These are phyloP conservation scores for Aphidius ervi DNA, from an alignment of 1,140 invertebrate species.

Conservation along the genomic window DNA sequence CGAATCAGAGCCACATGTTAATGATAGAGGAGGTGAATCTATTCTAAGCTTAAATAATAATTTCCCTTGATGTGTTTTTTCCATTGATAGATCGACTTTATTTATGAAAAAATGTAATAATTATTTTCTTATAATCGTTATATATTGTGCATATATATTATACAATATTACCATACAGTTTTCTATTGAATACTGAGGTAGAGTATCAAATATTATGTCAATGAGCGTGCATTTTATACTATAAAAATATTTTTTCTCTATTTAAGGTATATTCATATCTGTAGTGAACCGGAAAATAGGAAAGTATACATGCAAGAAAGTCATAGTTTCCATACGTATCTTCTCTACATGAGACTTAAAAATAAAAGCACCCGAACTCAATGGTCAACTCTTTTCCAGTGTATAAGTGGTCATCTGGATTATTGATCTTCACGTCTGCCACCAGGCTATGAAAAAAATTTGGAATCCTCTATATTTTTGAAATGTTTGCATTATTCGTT, in stretches of 20 bases:
- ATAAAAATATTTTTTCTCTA: no score
- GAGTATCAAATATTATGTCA: slow-evolving; percentile 16
- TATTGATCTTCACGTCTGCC: no score
- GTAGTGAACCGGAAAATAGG: slow-evolving; percentile 40
- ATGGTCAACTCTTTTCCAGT: no score
- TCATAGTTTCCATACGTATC: no score
- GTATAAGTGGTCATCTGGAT: no score
- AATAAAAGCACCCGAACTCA: no score
- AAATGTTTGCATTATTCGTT: no score
- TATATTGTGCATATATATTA: background rate
- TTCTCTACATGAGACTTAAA: no score
- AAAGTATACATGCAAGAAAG: slow-evolving; percentile 26
- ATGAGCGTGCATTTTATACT: no score
- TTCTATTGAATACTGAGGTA: slow-evolving; percentile 10
- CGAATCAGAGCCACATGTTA: slow-evolving; percentile 50
- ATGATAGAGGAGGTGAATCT: slow-evolving; percentile 41
- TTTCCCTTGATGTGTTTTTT: background rate
- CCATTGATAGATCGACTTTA: background rate
- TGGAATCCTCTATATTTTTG: no score
- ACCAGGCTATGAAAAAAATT: no score
- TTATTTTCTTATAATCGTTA: background rate
- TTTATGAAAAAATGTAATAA: background rate
- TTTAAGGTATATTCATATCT: slow-evolving; percentile 43
- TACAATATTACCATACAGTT: slow-evolving; percentile 1
- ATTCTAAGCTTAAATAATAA: background rate